Conservation (phyloP, 2,113 vertebrate species). For the Tragulus kanchil region DNA sequence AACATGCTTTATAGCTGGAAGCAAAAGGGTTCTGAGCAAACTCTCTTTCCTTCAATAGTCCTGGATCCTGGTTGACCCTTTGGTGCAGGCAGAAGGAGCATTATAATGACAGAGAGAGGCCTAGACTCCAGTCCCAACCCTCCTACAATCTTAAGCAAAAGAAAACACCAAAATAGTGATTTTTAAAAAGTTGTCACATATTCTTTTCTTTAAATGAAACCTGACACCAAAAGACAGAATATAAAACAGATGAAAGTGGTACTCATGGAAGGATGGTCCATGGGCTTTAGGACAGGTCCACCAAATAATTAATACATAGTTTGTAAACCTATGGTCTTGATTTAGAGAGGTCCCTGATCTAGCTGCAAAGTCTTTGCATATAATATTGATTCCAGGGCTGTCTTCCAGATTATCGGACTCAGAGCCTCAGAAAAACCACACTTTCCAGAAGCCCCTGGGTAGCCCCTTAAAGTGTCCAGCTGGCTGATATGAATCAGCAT, state of each 20-base stretch:
- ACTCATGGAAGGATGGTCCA: neutral
- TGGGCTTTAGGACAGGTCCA: neutral
- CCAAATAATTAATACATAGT: neutral
- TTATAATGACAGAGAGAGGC: neutral
- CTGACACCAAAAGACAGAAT: neutral
- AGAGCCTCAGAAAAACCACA: neutral
- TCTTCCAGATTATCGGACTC: neutral
- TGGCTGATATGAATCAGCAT: neutral
- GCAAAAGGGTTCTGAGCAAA: neutral
- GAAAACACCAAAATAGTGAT: neutral
- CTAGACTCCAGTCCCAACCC: neutral
- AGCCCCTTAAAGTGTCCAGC: neutral
- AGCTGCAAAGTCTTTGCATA: neutral
- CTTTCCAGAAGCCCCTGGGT: neutral
- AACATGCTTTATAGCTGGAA: neutral
- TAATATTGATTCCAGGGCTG: neutral
- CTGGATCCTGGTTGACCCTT: neutral
- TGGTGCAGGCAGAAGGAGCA: neutral
- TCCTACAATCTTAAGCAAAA: neutral
- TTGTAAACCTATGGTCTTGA: neutral
- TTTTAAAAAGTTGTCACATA: neutral
- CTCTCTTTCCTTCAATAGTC: neutral
- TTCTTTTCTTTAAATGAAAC: neutral
- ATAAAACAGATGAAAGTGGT: neutral
- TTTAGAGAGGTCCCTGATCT: neutral